These are phyloP conservation scores for Arrhopalites spinosus DNA, from an alignment of 2,888 invertebrate genomes.

Conservation along the genomic window DNA sequence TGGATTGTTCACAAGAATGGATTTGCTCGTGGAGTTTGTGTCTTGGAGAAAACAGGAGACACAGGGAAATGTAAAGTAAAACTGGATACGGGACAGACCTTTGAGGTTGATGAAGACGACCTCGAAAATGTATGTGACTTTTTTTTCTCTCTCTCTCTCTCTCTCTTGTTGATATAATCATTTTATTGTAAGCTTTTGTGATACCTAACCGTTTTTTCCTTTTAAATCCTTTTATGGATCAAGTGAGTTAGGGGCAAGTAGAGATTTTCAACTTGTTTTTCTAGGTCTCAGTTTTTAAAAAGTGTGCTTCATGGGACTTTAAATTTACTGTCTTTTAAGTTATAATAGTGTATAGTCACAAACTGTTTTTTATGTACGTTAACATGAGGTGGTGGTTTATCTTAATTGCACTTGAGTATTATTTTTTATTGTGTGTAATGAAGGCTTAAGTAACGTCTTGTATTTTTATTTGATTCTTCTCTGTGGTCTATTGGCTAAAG, in stretches of 20 bases:
- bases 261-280: slow-evolving; percentile 9
- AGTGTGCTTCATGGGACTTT: neutral
- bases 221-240: slow-evolving; percentile 12
- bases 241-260: neutral
- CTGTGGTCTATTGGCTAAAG: too few relatives aligned
- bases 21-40: slow-evolving; percentile 73
- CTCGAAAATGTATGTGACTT: slow-evolving; percentile 78
- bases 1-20: slow-evolving; percentile 95
- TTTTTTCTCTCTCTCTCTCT: neutral
- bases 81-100: slow-evolving; percentile 78
- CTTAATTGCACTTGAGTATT: neutral
- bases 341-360: neutral
- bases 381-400: neutral
- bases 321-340: neutral
- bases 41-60: slow-evolving; percentile 58
- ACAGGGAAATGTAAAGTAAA: slow-evolving; percentile 67
- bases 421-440: too few relatives aligned
- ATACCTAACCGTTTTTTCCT: neutral
- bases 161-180: slow-evolving; percentile 13
- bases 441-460: too few relatives aligned
- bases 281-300: neutral
- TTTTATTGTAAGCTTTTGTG: slow-evolving; percentile 2
- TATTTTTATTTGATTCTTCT: too few relatives aligned
- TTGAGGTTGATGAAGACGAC: slow-evolving; percentile 93
- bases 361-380: neutral